Percentiles rank a stretch among this genome's conserved stretches.
Conservation (phyloP, 2,113 vertebrate species). For the Lota lota region DNA sequence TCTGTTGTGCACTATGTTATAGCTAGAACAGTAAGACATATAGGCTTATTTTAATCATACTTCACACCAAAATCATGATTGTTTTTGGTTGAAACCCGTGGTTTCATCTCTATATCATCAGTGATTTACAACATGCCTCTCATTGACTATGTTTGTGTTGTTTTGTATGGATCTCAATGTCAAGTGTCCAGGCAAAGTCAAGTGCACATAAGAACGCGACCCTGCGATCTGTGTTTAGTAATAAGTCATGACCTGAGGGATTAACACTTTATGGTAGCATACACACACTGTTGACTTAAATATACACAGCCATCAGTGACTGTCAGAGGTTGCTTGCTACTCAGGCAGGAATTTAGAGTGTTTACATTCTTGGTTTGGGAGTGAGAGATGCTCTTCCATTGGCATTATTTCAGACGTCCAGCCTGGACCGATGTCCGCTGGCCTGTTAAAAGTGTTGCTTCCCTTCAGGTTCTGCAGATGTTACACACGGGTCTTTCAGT, state of each 20-base stretch:
- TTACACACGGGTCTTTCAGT: too few species aligned
- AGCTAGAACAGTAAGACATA: too few species aligned
- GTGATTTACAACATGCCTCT: constrained; percentile 5
- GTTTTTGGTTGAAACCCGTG: too few species aligned
- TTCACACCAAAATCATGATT: too few species aligned
- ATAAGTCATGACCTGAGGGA: constrained; percentile 36
- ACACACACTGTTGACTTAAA: constrained; percentile 55
- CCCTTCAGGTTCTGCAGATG: constrained; percentile 2
- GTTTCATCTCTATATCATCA: not conserved
- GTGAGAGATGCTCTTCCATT: constrained; percentile 65
- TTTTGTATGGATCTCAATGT: constrained; percentile 20
- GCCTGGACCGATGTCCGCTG: constrained; percentile 57
- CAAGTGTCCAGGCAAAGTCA: constrained; percentile 38
- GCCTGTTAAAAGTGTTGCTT: constrained; percentile 35
- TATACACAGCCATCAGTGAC: constrained; percentile 62
- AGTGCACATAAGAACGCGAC: constrained; percentile 36
- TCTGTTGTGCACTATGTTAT: too few species aligned
- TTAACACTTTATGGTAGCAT: constrained; percentile 46
- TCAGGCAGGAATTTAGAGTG: constrained; percentile 71
- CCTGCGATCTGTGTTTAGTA: constrained; percentile 20
- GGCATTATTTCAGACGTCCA: constrained; percentile 53
- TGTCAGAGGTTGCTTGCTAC: constrained; percentile 62
- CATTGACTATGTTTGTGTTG: not conserved
- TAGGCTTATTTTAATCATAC: too few species aligned
- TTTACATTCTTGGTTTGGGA: constrained; percentile 80